phyloP scores from a whole-genome alignment of 2,797 vertebrate species.

The Trachops cirrhosus region DNA sequence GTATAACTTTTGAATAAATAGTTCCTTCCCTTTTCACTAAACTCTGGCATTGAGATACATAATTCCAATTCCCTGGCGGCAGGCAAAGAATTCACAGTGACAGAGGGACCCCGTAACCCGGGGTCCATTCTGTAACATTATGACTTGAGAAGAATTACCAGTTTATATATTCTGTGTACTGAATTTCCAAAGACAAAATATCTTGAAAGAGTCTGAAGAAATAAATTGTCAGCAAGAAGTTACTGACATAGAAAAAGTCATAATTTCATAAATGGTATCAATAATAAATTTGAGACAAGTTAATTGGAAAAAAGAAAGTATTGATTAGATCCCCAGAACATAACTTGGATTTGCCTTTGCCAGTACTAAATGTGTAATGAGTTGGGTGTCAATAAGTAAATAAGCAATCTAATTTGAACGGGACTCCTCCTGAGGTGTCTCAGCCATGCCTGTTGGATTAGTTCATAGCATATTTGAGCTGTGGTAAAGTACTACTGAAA shows the following conservation, averaged over 20 bases:
- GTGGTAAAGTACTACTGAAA: not conserved
- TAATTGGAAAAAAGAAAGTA: not conserved
- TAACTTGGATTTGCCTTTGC: slow-evolving; percentile 6
- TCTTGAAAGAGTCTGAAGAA: not conserved
- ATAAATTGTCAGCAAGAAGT: not conserved
- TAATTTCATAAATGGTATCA: slow-evolving; percentile 2
- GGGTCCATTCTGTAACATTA: no score
- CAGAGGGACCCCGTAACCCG: no score
- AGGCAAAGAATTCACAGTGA: no score
- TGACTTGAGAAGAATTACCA: not conserved
- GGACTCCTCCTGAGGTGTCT: not conserved
- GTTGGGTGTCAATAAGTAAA: not conserved
- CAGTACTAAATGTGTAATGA: not conserved
- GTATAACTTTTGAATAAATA: no score
- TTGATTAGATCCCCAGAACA: not conserved
- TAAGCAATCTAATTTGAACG: not conserved
- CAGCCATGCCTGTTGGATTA: not conserved
- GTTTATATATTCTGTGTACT: not conserved
- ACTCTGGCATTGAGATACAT: no score
- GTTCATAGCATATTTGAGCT: not conserved
- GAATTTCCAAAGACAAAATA: not conserved
- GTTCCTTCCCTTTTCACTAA: no score
- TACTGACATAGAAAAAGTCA: not conserved
- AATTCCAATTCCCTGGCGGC: no score
- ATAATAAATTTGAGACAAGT: not conserved